A percentile compares a stretch with the other conserved stretches of the same genome.
These are phyloP conservation scores for Rhagium mordax DNA, from an alignment of 2,888 invertebrate genomes.

Conservation along the genomic window DNA sequence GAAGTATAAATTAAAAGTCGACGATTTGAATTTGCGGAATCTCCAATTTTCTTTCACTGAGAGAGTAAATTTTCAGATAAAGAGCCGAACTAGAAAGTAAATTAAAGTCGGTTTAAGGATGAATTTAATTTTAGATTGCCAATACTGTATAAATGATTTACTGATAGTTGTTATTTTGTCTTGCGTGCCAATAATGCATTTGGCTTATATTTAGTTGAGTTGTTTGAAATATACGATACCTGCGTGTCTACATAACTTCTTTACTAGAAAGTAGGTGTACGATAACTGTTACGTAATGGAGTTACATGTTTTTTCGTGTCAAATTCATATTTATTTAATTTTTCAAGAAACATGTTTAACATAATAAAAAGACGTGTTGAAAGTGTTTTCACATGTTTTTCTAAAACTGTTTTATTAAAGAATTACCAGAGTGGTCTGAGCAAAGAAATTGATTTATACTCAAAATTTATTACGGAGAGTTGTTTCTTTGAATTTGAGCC, in stretches of 20 bases:
- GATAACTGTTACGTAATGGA: no score
- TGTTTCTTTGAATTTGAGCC: no score
- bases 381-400: no score
- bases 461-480: no score
- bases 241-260: not conserved
- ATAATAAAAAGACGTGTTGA: no score
- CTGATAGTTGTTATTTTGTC: not conserved
- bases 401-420: no score
- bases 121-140: slow-evolving; percentile 8
- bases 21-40: not conserved
- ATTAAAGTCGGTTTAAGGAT: slow-evolving; percentile 9
- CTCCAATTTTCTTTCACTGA: not conserved
- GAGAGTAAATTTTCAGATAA: slow-evolving; percentile 4
- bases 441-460: no score
- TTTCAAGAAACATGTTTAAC: not conserved
- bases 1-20: slow-evolving; percentile 16
- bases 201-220: not conserved
- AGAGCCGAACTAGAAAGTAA: not conserved
- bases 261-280: not conserved
- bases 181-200: not conserved
- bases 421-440: no score
- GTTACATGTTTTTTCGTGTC: no score
- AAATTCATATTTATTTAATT: no score
- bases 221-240: not conserved
- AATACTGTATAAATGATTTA: not conserved